phyloP scores from a whole-genome alignment of 2,888 invertebrate species.

The Diplazon laetatorius region DNA sequence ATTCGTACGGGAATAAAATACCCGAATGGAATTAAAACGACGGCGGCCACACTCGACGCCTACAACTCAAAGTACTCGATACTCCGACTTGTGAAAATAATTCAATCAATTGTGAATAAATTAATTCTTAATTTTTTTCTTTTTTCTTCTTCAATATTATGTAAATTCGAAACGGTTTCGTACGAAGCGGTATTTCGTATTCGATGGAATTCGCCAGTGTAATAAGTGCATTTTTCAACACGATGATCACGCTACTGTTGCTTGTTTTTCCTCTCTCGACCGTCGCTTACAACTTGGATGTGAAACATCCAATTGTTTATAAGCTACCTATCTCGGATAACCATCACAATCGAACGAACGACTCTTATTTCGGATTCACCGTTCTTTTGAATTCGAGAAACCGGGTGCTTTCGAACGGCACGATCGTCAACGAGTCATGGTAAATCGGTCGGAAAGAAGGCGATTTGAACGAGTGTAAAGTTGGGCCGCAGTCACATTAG shows the following conservation, averaged over 20 bases:
- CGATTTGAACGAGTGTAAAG: too few relatives aligned
- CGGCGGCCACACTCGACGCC: slow-evolving; percentile 14
- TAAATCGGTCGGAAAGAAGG: background rate
- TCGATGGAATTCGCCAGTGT: background rate
- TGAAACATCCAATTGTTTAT: slow-evolving; percentile 63
- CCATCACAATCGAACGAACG: background rate
- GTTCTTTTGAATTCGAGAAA: slow-evolving; percentile 65
- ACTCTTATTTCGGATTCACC: slow-evolving; percentile 73
- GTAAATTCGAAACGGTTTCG: background rate
- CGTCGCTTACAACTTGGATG: slow-evolving; percentile 72
- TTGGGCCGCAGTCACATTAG: too few relatives aligned
- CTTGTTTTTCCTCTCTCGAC: slow-evolving; percentile 33
- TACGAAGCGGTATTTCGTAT: background rate
- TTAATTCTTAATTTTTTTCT: too few relatives aligned
- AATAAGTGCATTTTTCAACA: slow-evolving; percentile 21
- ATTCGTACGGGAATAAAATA: too few relatives aligned
- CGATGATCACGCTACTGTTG: slow-evolving; percentile 15
- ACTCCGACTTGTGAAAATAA: background rate
- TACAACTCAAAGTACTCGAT: slow-evolving; percentile 3
- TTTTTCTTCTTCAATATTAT: slow-evolving; percentile 2
- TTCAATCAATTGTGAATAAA: background rate
- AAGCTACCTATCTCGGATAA: slow-evolving; percentile 9
- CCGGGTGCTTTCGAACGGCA: slow-evolving; percentile 9
- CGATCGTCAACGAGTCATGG: slow-evolving; percentile 46
- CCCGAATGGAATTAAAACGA: slow-evolving; percentile 20